phyloP scores from a whole-genome alignment of 2,888 invertebrate species.

The Lysandra coridon region DNA sequence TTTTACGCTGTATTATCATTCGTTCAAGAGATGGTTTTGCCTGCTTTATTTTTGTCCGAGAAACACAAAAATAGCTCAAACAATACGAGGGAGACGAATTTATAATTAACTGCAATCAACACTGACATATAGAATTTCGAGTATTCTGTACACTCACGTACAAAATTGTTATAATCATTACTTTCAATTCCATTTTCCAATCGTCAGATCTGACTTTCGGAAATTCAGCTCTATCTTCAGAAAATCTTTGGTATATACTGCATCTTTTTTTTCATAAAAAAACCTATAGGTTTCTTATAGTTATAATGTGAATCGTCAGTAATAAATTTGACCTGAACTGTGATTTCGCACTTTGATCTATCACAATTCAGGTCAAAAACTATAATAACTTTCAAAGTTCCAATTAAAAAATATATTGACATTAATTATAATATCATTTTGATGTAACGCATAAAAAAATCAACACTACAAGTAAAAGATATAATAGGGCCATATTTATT shows the following conservation, averaged over 20 bases:
- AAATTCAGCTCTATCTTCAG: no score
- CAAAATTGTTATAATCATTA: conserved; percentile 39
- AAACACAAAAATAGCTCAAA: conserved; percentile 63
- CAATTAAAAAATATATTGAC: background rate
- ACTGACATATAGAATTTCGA: conserved; percentile 79
- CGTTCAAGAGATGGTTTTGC: conserved; percentile 37
- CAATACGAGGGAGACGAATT: conserved; percentile 76
- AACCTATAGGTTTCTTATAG: no score
- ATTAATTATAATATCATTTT: background rate
- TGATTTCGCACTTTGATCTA: no score
- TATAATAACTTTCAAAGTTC: background rate
- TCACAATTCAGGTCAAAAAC: no score
- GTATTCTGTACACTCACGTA: conserved; percentile 60
- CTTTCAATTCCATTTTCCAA: no score
- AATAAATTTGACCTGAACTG: no score
- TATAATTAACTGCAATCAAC: conserved; percentile 81
- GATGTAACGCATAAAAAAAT: background rate
- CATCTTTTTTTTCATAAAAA: no score
- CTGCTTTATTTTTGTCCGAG: conserved; percentile 35
- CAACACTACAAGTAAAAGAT: background rate
- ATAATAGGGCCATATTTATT: background rate
- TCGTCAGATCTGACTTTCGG: no score
- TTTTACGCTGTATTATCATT: conserved; percentile 42
- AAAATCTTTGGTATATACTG: no score
- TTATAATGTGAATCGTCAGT: no score